Conservation (phyloP, 2,113 vertebrate genomes). For the Cathartes aura region DNA sequence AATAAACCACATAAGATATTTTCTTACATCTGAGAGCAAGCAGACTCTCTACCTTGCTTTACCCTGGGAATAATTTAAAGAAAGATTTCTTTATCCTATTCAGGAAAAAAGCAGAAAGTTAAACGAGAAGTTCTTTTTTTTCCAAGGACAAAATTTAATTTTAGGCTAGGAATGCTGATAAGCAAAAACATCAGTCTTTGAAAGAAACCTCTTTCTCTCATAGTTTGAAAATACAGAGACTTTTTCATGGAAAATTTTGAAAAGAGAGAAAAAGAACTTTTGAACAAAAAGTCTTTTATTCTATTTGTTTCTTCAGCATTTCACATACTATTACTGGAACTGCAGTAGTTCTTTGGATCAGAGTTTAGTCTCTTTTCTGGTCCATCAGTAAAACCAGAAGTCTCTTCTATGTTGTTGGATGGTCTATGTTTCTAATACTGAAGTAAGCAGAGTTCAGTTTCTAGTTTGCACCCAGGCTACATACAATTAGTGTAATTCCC, state of each 20-base stretch:
- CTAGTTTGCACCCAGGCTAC: neutral
- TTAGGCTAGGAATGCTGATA: neutral
- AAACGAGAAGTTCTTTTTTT: neutral
- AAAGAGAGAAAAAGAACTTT: neutral
- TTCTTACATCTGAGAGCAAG: neutral
- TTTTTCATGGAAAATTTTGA: neutral
- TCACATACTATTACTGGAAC: neutral
- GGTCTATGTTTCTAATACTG: neutral
- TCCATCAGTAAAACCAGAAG: neutral
- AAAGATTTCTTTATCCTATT: neutral
- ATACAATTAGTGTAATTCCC: neutral
- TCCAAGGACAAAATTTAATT: neutral
- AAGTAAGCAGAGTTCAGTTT: neutral
- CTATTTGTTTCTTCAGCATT: neutral
- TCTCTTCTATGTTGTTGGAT: neutral
- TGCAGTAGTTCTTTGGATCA: neutral
- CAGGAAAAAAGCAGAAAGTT: neutral
- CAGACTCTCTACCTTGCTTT: neutral
- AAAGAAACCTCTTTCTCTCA: neutral
- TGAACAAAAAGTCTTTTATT: neutral
- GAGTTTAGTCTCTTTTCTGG: neutral
- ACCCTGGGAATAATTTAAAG: constrained; percentile 14
- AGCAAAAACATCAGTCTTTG: neutral
- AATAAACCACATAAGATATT: constrained; percentile 10
- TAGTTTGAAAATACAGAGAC: neutral